Evolutionary conservation across 2,797 vertebrate species (phyloP), one percentile per base, ranked within the genome.

Genomic region (Limnodromus scolopaceus): DNA sequence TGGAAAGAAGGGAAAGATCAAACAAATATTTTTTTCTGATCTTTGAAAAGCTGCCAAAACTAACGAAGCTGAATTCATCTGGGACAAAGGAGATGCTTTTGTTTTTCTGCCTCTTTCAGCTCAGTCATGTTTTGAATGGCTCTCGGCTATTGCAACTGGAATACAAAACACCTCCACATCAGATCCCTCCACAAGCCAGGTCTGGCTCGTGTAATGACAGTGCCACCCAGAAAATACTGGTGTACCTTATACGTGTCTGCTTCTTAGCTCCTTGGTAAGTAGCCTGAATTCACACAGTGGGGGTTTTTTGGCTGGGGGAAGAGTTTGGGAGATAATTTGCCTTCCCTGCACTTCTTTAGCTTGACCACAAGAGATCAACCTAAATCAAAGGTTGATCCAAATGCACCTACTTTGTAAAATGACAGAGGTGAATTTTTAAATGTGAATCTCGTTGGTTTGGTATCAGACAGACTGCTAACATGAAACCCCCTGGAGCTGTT

Each of bases 21-120:
- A 94, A 76, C 36, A 96, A 95, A 88, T 75, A 66, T 38, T 58
- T 84, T 91, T 69, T 87, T 46, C 66, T 95, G 83, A 92, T 89
- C 80, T 93, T 84, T 93, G 90, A 91, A 87, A 93, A 96, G 60
- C 94, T 97, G 95, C 93, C 94, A 87, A 76, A 95, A 54, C 63
- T 46, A 87, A 79, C 2, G 0, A 74, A 88, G 77, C 77, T 84
- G 74, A 95, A 97, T 92, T 94, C 85, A 87, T 77, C 9, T 84
- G 95, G 80, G 94, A 95, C 46, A 39, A 82, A 82, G 6, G 32
- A 94, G 51, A 46, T 69, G 83, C 66, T 94, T 95, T 96, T 94
- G 66, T 92, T 94, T 96, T 93, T 57, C 70, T 87, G 4, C 34
- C 12, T 92, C 85, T 93, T 94, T 79, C 95, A 92, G 85, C 80